Base-by-base conservation (phyloP, 2,113 vertebrate species). In the Peromyscus leucopus region DNA sequence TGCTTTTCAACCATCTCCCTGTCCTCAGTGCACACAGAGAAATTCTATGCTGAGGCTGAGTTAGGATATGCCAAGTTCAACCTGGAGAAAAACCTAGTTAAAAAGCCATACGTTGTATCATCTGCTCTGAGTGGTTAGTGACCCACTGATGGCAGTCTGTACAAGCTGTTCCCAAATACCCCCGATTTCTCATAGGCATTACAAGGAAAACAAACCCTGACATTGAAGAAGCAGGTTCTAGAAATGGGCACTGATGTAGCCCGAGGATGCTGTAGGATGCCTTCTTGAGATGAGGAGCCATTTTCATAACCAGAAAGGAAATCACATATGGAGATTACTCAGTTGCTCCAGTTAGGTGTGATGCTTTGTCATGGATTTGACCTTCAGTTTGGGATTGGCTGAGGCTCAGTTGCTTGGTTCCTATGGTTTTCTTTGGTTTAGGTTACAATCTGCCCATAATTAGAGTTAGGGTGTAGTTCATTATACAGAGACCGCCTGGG, bases 51-150 rank as follows among this genome's bases (percentile, higher is more conserved):
- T 71, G 61, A 96, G 80, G 75, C 86, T 92, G 75, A 88, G 28
- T 89, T 90, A 94, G 55, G 26, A 93, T 94, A 85, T 12, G 8
- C 42, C 82, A 90, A 72, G 22, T 83, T 97, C 79, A 80, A 87
- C 82, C 24, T 69, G 39, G n/a, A 93, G 69, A 92, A 93, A 89
- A 93, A 86, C 12, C 75, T 11, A 89, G 75, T 48, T 63, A 48
- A 63, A 46, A 12, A 26, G 21, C 79, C 36, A 2, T 55, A 21
- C 61, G 63, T 74, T 48, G 65, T 67, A 82, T 36, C 57, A 67
- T 85, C 65, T 96, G 16, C 46, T 88, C 36, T 16, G 51, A 83
- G 55, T 87, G 57, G 48, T 86, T 75, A 94, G 42, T 42, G 71
- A 33, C n/a, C 51, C 8, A 16, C 6, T 92, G 74, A 65, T 5